These are phyloP conservation scores for Scaptomyza caliginosa DNA, from an alignment of 2,888 invertebrate species.

Conservation along the genomic window DNA sequence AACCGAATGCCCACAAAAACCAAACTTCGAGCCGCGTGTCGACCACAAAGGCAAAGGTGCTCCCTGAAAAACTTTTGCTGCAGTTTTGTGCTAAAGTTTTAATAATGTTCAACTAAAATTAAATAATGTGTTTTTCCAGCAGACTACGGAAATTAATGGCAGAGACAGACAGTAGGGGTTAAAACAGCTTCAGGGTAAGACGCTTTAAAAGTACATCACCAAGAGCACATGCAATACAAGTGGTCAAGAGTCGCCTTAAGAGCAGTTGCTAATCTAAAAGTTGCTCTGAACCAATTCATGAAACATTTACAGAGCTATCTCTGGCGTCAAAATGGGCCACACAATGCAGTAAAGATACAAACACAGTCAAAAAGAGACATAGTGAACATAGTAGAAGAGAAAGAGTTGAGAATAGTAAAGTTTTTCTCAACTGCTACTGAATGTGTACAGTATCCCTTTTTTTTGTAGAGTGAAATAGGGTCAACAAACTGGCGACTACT, in stretches of 20 bases:
- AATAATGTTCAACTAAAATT: conserved; percentile 74
- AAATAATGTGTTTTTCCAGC: conserved; percentile 69
- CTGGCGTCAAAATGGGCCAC: conserved; percentile 60
- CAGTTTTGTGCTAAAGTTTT: conserved; percentile 71
- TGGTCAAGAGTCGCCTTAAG: conserved; percentile 36
- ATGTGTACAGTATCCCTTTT: conserved; percentile 22
- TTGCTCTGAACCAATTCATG: conserved; percentile 69
- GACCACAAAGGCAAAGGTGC: conserved; percentile 59
- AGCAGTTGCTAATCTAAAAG: conserved; percentile 49
- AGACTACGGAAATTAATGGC: conserved; percentile 26
- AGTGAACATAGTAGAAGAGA: conserved; percentile 4
- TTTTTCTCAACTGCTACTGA: conserved; percentile 54
- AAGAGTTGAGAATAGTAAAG: conserved; percentile 2
- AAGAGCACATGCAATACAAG: conserved; percentile 33
- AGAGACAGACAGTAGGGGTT: not conserved
- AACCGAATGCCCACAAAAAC: conserved; percentile 25
- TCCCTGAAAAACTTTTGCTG: conserved; percentile 58
- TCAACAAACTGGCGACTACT: conserved; percentile 67
- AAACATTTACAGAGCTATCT: conserved; percentile 67
- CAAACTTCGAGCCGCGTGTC: conserved; percentile 7
- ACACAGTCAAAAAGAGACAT: conserved; percentile 9
- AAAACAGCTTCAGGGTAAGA: conserved; percentile 14
- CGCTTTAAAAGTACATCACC: conserved; percentile 38
- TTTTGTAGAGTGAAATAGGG: conserved; percentile 38
- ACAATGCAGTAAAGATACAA: conserved; percentile 37